Evolutionary conservation across 1,140 invertebrate genomes (phyloP), one percentile per base, ranked within the genome.

Genomic region (Penaeus chinensis): DNA sequence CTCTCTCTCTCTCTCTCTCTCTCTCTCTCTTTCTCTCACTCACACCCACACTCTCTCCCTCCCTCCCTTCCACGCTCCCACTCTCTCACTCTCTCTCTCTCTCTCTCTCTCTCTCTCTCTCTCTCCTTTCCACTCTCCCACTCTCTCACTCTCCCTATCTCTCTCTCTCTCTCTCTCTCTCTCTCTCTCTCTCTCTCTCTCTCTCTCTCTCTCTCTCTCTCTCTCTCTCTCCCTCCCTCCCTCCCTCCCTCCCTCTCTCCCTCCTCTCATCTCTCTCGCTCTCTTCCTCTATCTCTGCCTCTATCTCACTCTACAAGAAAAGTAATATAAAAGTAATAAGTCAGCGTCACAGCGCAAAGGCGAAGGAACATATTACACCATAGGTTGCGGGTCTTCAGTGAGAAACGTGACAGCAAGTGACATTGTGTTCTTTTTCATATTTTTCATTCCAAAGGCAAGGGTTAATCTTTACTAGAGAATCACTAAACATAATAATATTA

Each of bases 41-140:
- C n/a, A 20, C 18, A 74, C 18, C 27, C 18, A 74, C 71, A 18
- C 37, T 42, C 4, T 42, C 2, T 42, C 37, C 4, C 37, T 42
- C 37, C 4, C 37, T 42, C 37, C 4, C 37, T 4, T 0, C 7
- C 37, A 22, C 10, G 54, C 76, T 78, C 32, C 47, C 37, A 4
- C 76, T 78, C 37, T 42, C 47, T 78, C 76, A 54, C 71, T 76
- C 71, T 76, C 71, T 37, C 71, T 76, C 71, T 76, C 71, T 76
- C 71, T 76, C 71, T 76, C 71, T 76, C 71, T 76, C 71, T 76
- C 71, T n/a, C 71, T n/a, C 71, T 76, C 19, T 27, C 24, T 69
- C 24, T 27, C 24, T 27, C 24, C 4, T 4, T 7, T 7, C 3
- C 11, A 0, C 20, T 7, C 24, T 24, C n/a, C 8, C 42, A 0